Conservation (phyloP, 2,888 invertebrate genomes). For the Apamea anceps region DNA sequence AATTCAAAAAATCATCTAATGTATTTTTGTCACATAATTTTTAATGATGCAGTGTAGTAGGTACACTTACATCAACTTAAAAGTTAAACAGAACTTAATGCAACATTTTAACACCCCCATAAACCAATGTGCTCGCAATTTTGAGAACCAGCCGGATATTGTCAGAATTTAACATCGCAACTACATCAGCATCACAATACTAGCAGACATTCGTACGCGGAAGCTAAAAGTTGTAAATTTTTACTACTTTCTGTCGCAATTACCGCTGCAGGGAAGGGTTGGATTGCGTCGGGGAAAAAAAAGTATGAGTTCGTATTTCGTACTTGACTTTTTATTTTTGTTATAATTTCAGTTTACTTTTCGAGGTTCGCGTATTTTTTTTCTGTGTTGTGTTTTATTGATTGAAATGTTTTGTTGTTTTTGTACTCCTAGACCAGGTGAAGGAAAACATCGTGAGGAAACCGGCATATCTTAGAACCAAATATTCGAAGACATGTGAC, state of each 20-base stretch:
- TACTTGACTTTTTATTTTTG: slow-evolving; percentile 42
- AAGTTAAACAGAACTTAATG: slow-evolving; percentile 20
- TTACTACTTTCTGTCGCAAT: slow-evolving; percentile 83
- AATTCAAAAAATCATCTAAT: not conserved
- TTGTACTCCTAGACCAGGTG: not conserved
- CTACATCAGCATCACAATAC: slow-evolving; percentile 86
- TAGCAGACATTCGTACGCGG: slow-evolving; percentile 79
- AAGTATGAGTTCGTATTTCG: slow-evolving; percentile 43
- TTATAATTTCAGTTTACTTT: not conserved
- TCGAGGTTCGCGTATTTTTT: not conserved
- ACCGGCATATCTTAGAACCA: not conserved
- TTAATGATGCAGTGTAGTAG: not conserved
- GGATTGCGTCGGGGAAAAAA: slow-evolving; percentile 62
- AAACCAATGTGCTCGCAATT: slow-evolving; percentile 62
- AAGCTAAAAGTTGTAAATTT: slow-evolving; percentile 87
- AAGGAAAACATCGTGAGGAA: not conserved
- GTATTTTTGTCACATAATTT: not conserved
- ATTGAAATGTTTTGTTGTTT: not conserved
- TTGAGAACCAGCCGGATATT: slow-evolving; percentile 77
- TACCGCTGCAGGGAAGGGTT: slow-evolving; percentile 79
- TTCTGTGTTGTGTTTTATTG: not conserved
- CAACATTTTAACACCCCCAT: slow-evolving; percentile 55
- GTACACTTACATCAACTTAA: not conserved
- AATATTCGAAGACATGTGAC: not conserved
- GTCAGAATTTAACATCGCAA: slow-evolving; percentile 77